Percentiles rank a stretch among this genome's conserved stretches.
Conservation (phyloP, 2,797 vertebrate genomes). For the Anolis apletophallus region DNA sequence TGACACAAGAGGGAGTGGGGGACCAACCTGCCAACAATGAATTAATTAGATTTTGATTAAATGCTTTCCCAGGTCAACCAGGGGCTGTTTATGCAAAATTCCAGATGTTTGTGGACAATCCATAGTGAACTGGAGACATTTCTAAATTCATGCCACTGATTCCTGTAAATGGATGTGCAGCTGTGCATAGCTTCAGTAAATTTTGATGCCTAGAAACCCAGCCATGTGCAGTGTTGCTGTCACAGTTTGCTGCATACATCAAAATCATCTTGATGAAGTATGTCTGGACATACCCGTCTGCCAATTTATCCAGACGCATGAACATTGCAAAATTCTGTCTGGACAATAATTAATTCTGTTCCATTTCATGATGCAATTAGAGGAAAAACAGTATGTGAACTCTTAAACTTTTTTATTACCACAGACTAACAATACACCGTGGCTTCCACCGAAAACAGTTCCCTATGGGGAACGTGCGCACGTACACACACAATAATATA, state of each 20-base stretch:
- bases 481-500: neutral
- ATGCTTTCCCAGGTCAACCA: constrained; percentile 18
- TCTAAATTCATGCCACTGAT: constrained; percentile 22
- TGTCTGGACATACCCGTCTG: constrained; percentile 19
- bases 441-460: neutral
- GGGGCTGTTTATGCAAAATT: constrained; percentile 16
- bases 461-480: neutral
- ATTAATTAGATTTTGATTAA: constrained; percentile 34
- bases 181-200: constrained; percentile 12
- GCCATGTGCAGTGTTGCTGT: constrained; percentile 15
- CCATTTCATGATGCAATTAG: constrained; percentile 24
- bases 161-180: constrained; percentile 20
- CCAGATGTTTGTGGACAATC: constrained; percentile 37
- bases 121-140: constrained; percentile 8
- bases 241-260: constrained; percentile 21
- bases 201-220: constrained; percentile 15
- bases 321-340: constrained; percentile 19
- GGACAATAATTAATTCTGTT: constrained; percentile 31
- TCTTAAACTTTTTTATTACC: neutral
- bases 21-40: neutral
- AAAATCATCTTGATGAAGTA: constrained; percentile 30
- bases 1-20: neutral
- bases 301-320: constrained; percentile 26
- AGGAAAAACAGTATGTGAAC: constrained; percentile 7
- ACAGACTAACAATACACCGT: neutral